These are phyloP conservation scores for Onychomys leucogaster DNA, from an alignment of 2,797 vertebrate genomes.

Conservation along the genomic window DNA sequence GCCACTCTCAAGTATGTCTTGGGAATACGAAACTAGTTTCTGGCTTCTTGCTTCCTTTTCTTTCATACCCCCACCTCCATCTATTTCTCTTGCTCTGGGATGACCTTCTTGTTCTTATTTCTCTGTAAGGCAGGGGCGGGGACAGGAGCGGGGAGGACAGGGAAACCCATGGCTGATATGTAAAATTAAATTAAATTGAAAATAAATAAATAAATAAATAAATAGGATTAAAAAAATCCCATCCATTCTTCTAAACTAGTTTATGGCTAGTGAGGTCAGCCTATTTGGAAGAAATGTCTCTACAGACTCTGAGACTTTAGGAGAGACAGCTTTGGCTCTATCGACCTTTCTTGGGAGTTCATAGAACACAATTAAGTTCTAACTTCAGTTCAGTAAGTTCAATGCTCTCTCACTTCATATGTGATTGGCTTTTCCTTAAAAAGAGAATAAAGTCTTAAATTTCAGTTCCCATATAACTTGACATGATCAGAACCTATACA, in stretches of 20 bases:
- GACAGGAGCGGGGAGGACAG: too few species aligned
- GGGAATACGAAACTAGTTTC: not conserved
- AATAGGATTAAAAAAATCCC: too few species aligned
- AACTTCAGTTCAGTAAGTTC: conserved; percentile 3
- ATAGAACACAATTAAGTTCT: conserved; percentile 40
- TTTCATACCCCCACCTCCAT: too few species aligned
- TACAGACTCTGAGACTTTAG: not conserved
- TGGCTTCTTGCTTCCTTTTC: not conserved
- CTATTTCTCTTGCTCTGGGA: conserved; percentile 2
- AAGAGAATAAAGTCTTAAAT: not conserved
- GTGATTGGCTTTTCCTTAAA: conserved; percentile 27
- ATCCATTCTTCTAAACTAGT: conserved; percentile 58
- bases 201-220: too few species aligned
- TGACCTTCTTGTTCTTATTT: conserved; percentile 44
- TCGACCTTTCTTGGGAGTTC: not conserved
- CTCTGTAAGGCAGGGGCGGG: too few species aligned
- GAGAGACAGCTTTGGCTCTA: conserved; percentile 36
- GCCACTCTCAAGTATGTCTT: not conserved
- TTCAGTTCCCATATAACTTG: not conserved
- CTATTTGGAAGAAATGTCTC: conserved; percentile 60
- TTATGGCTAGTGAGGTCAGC: conserved; percentile 37
- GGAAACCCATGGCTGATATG: too few species aligned
- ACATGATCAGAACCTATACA: not conserved
- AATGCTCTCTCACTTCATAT: not conserved
- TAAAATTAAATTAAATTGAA: too few species aligned